phyloP scores from a whole-genome alignment of 2,113 vertebrate genomes.

The Hydropotes inermis region DNA sequence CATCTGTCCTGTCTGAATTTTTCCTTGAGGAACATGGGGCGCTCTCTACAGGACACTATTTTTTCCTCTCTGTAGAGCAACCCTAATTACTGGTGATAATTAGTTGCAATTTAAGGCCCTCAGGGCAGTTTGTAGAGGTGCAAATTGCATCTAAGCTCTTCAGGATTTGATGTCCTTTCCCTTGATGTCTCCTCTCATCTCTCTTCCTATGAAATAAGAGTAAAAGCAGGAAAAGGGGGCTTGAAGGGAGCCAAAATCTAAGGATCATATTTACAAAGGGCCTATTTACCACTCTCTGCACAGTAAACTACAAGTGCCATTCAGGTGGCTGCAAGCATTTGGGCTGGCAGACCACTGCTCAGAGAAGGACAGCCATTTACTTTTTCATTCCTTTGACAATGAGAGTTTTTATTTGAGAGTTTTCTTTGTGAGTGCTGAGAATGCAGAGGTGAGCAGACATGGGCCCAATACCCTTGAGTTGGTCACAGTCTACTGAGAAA shows the following conservation, averaged over 20 bases:
- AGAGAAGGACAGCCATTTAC: background rate
- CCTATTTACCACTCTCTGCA: background rate
- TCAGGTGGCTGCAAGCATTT: background rate
- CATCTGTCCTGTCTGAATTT: background rate
- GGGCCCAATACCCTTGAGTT: background rate
- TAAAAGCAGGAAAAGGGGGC: background rate
- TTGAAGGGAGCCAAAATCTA: background rate
- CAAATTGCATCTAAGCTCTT: slow-evolving; percentile 32
- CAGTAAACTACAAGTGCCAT: background rate
- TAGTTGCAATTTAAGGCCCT: slow-evolving; percentile 46
- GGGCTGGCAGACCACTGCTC: background rate
- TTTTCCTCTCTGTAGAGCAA: slow-evolving; percentile 17
- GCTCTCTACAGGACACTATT: slow-evolving; percentile 25
- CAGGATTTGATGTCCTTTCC: slow-evolving; percentile 3
- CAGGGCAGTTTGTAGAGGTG: slow-evolving; percentile 1
- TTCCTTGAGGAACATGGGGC: background rate
- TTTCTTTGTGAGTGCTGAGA: slow-evolving; percentile 2
- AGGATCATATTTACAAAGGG: background rate
- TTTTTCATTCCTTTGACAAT: background rate
- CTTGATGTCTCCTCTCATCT: slow-evolving; percentile 26
- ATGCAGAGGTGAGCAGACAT: background rate
- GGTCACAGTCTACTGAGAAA: background rate
- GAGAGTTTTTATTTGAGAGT: background rate
- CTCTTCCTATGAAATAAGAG: background rate
- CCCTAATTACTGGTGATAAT: slow-evolving; percentile 63